Conservation (phyloP, 2,888 invertebrate species). For the Drosophila koepferae region DNA sequence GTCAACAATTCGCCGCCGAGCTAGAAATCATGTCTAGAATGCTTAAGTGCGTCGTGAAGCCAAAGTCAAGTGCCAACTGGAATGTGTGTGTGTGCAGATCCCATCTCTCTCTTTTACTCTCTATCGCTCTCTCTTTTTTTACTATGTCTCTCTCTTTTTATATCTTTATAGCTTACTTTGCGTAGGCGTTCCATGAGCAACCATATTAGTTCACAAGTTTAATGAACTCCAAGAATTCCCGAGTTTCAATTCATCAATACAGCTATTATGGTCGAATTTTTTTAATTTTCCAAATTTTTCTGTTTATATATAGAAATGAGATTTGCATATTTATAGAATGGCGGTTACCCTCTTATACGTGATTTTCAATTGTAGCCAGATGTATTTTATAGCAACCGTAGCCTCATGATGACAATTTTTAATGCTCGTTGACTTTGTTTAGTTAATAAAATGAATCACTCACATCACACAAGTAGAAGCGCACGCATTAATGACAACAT, state of each 20-base stretch:
- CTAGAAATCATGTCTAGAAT: conserved; percentile 76
- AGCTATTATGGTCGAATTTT: conserved; percentile 31
- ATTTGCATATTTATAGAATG: conserved; percentile 63
- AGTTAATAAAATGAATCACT: too few relatives aligned
- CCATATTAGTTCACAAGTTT: conserved; percentile 49
- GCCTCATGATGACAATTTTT: conserved; percentile 39
- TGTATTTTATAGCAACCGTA: conserved; percentile 48
- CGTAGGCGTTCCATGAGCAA: conserved; percentile 57
- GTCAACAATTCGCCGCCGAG: conserved; percentile 63
- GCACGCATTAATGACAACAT: conserved; percentile 31
- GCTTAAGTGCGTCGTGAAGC: conserved; percentile 61
- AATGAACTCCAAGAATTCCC: conserved; percentile 65
- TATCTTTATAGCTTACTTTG: conserved; percentile 24
- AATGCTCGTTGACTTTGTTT: too few relatives aligned
- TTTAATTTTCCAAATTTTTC: conserved; percentile 41
- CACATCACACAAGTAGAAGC: neutral
- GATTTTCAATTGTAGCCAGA: conserved; percentile 57
- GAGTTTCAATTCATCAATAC: conserved; percentile 49
- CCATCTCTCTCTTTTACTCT: neutral
- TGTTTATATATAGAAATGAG: conserved; percentile 34
- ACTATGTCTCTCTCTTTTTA: neutral
- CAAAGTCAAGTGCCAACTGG: conserved; percentile 52
- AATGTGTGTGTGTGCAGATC: conserved; percentile 22
- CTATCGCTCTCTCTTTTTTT: neutral
- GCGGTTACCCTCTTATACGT: conserved; percentile 25